A percentile compares a stretch with the other conserved stretches of the same genome.
Conservation (phyloP, 2,797 vertebrate genomes). For the Pangasius sanitwongsei region DNA sequence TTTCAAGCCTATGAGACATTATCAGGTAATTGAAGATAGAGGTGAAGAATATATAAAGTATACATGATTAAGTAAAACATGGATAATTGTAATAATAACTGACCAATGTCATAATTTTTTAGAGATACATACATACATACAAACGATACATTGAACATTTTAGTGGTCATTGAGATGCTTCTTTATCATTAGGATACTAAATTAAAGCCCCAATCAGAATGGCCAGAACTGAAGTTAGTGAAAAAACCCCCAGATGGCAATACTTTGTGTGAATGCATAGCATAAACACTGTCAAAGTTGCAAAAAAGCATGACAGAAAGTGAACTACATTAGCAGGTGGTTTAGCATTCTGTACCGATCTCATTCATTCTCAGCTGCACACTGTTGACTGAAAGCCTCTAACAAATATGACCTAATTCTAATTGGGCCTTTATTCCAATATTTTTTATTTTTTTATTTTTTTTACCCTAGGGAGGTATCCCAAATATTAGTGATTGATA, state of each 20-base stretch:
- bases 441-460: too few relatives aligned
- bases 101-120: conserved; percentile 1
- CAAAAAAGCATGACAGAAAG: neutral
- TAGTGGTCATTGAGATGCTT: conserved; percentile 41
- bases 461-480: neutral
- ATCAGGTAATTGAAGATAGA: neutral
- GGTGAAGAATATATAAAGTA: neutral
- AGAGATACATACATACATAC: conserved; percentile 30
- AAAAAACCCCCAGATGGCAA: neutral
- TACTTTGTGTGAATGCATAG: neutral
- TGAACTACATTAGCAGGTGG: neutral
- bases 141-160: conserved; percentile 30
- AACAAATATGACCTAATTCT: neutral
- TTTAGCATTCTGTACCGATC: neutral
- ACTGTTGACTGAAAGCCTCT: neutral
- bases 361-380: neutral
- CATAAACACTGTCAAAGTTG: neutral
- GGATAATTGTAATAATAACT: conserved; percentile 6
- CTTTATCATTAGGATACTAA: neutral
- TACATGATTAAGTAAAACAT: conserved; percentile 13
- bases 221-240: neutral
- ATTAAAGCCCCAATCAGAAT: neutral
- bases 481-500: neutral
- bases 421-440: neutral
- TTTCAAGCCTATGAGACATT: conserved; percentile 4